A percentile compares a stretch with the other conserved stretches of the same genome.
Evolutionary conservation across 2,797 vertebrate species (phyloP).

Genomic region (Smutsia gigantea): DNA sequence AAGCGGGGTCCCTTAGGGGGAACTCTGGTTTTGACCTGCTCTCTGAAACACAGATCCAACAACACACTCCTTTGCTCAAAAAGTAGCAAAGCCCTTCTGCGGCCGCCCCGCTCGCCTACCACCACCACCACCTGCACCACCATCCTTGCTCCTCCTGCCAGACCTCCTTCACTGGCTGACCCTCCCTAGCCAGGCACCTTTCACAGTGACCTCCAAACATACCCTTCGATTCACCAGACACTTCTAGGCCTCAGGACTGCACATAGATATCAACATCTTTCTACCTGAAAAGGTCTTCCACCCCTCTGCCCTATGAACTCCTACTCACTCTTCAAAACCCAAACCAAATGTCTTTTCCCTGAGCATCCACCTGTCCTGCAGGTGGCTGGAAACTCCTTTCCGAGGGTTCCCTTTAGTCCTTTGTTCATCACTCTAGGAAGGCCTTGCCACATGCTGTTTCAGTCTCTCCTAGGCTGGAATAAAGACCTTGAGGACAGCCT

Average conservation of each 20-base stretch:
- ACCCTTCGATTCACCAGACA: not conserved
- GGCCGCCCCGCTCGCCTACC: no score
- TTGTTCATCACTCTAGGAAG: not conserved
- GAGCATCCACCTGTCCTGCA: not conserved
- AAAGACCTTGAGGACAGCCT: not conserved
- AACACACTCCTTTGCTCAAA: not conserved
- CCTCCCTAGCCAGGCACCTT: not conserved
- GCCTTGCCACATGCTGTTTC: not conserved
- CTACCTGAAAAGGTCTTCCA: not conserved
- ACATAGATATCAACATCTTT: not conserved
- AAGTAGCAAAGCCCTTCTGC: not conserved
- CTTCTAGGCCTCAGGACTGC: not conserved
- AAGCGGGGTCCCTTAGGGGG: not conserved
- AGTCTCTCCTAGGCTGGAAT: not conserved
- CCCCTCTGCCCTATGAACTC: not conserved
- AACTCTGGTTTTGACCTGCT: not conserved
- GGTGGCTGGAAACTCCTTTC: not conserved
- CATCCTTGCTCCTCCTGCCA: not conserved
- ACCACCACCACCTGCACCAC: not conserved
- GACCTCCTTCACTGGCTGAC: not conserved
- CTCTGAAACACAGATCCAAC: not conserved
- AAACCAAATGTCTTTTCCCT: not conserved
- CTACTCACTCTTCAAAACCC: conserved; percentile 36
- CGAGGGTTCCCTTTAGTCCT: not conserved
- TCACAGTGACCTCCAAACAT: not conserved